phyloP scores from a whole-genome alignment of 2,888 invertebrate species.

The Lycaena phlaeas region DNA sequence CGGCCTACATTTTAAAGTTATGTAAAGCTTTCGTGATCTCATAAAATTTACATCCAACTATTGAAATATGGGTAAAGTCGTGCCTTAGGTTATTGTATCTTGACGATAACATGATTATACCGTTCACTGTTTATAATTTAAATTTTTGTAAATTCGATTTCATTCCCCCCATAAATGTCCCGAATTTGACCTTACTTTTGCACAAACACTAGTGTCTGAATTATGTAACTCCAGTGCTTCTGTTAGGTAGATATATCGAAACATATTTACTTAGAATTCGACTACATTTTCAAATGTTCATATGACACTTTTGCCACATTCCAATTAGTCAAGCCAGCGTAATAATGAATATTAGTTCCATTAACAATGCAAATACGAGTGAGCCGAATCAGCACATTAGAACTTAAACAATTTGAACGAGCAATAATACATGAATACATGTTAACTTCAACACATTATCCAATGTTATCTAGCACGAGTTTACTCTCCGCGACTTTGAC shows the following conservation, averaged over 20 bases:
- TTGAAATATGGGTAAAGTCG: background rate
- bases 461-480: slow-evolving; percentile 37
- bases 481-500: slow-evolving; percentile 51
- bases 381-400: too few species aligned
- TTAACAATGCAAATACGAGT: too few species aligned
- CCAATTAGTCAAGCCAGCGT: too few species aligned
- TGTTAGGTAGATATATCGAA: too few species aligned
- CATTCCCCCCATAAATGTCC: background rate
- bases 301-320: too few species aligned
- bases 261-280: too few species aligned
- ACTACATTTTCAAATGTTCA: too few species aligned
- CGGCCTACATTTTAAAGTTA: slow-evolving; percentile 21
- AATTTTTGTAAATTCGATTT: background rate
- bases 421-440: slow-evolving; percentile 5
- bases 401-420: too few species aligned
- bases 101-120: slow-evolving; percentile 2
- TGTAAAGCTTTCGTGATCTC: slow-evolving; percentile 17
- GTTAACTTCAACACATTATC: slow-evolving; percentile 18
- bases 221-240: too few species aligned
- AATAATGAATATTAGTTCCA: too few species aligned
- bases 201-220: too few species aligned
- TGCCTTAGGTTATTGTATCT: slow-evolving; percentile 7
- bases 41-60: slow-evolving; percentile 6
- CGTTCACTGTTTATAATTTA: slow-evolving; percentile 5
- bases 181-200: background rate